A percentile compares a stretch with the other conserved stretches of the same genome.
phyloP scores from a whole-genome alignment of 1,140 invertebrate genomes.

The Pseudomyrmex sp. region DNA sequence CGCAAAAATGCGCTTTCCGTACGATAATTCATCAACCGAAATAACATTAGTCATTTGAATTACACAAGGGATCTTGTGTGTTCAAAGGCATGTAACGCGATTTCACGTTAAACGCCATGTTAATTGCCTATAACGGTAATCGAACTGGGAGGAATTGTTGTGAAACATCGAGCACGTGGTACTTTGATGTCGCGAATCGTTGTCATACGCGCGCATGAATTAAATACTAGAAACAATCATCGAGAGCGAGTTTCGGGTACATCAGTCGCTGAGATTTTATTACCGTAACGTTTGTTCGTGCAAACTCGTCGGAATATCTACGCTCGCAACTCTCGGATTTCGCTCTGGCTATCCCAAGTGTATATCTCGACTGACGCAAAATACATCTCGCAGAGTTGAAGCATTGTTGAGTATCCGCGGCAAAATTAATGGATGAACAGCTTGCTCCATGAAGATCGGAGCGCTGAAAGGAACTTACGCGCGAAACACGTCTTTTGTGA shows the following conservation, averaged over 20 bases:
- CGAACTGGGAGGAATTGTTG: slow-evolving; percentile 48
- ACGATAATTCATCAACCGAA: neutral
- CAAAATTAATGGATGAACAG: slow-evolving; percentile 50
- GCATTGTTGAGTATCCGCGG: neutral
- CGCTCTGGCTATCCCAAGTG: slow-evolving; percentile 30
- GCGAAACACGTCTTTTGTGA: slow-evolving; percentile 16
- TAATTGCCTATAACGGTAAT: slow-evolving; percentile 50
- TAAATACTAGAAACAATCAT: slow-evolving; percentile 49
- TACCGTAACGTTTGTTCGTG: slow-evolving; percentile 41
- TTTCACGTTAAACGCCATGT: slow-evolving; percentile 46
- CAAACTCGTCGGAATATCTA: slow-evolving; percentile 23
- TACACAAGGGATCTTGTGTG: slow-evolving; percentile 3
- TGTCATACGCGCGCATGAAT: slow-evolving; percentile 29
- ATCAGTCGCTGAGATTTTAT: slow-evolving; percentile 37
- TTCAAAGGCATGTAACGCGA: slow-evolving; percentile 43
- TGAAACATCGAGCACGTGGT: slow-evolving; percentile 25
- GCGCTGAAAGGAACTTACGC: slow-evolving; percentile 25
- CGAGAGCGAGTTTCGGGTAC: slow-evolving; percentile 18
- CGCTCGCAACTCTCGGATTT: slow-evolving; percentile 31
- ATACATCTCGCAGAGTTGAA: slow-evolving; percentile 38
- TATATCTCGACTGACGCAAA: slow-evolving; percentile 38
- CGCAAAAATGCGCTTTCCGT: neutral
- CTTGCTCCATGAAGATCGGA: slow-evolving; percentile 35
- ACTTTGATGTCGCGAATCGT: slow-evolving; percentile 36
- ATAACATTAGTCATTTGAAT: neutral